Base-by-base conservation (phyloP, 2,888 invertebrate genomes). In the Patella pellucida region DNA sequence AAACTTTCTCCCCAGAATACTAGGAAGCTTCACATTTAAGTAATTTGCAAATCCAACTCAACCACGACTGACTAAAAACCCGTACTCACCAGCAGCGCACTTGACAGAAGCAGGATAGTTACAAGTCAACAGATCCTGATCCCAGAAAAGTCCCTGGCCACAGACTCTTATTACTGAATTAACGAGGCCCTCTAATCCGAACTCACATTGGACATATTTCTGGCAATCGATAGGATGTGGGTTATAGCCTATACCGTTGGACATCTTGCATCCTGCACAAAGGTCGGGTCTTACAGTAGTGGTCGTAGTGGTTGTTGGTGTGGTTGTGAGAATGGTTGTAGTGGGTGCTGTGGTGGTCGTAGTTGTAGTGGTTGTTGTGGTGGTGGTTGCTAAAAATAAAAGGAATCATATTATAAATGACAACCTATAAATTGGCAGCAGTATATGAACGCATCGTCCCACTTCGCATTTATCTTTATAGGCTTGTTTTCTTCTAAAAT, bases 221-320 rank as follows among this genome's bases (percentile, higher is more conserved):
- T 69, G 56, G 51, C 82, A 82, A 62, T 78, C 75, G 1, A 67
- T 72, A 71, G 78, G 78, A 73, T 82, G 81, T 9, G 76, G 69
- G 56, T 79, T 81, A 76, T 81, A 82, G 41, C 82, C 82, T 19
- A 81, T 78, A 15, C 79, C 79, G 69, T 81, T 78, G 16, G 77
- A 73, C 68, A 80, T 75, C 27, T 74, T 72, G 69, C 79, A 77
- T 52, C 74, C 76, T 16, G 73, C 73, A 52, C 82, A 82, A 14
- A 80, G 54, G 54, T 54, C 54, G 1, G 41, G 41, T 41, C 9
- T 41, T 41, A 41, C 41, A 16, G 54, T 54, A n/a, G 54, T 54
- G n/a, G 54, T 54, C 0, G 54, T 54, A 5, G 54, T 15, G 0
- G 54, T n/a, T 54, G 54, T 15, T 54, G 54, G 15, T 16, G 54